Base-by-base conservation (phyloP, 2,797 vertebrate genomes). In the Mycteria americana region DNA sequence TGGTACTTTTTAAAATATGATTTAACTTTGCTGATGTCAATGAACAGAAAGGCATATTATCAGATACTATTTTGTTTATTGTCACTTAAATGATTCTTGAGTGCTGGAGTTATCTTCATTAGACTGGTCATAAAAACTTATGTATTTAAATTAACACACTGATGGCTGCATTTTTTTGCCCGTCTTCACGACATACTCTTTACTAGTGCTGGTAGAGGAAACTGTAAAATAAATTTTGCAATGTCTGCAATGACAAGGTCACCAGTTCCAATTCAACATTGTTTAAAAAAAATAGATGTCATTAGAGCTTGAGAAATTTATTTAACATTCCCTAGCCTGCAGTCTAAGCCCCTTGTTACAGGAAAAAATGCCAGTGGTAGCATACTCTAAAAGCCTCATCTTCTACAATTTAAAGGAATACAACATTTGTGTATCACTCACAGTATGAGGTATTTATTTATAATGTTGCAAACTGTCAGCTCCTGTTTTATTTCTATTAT, bases 371-470 rank as follows among this genome's bases (percentile, higher is more conserved):
- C 85, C 92, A 89, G 62, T 59, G 60, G 88, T 96, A 95, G 85
- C 85, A 92, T 17, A 79, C 39, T 78, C 73, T 83, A 75, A 97
- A 96, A 97, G 85, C 78, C 65, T 94, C 87, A 96, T 94, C 92
- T 92, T 80, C 87, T 75, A 30, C 95, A 92, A 94, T 93, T 92
- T 93, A 89, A 94, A 95, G 89, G 78, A 93, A 95, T 69, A 85
- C 43, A 95, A 74, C 74, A 95, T 95, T 96, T 91, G 92, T 85
- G 90, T 93, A 92, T 95, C 84, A 63, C 75, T 94, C 93, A 67
- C 91, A 92, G 86, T 59, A 62, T 84, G 88, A 85, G 90, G 81
- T 73, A 91, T 94, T 97, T 97, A 96, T 91, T 96, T 96, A 89
- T 89, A 93, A 93, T 73, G 76, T 45, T 85, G 91, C 87, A 93